Conservation (phyloP, 2,797 vertebrate genomes). For the Microhierax caerulescens region DNA sequence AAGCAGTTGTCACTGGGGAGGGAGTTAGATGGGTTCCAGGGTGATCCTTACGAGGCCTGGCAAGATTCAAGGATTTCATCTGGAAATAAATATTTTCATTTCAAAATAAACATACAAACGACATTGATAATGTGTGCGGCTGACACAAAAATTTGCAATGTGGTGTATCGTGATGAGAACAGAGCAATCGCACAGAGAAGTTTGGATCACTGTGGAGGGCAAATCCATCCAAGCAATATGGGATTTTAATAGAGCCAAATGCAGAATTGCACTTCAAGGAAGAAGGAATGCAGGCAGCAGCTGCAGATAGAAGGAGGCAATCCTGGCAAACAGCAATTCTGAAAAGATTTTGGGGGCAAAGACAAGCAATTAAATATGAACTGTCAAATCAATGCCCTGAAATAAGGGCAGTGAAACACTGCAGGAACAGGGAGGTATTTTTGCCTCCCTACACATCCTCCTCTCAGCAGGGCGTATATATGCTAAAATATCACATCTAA, state of each 20-base stretch:
- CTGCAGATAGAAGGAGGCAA: conserved; percentile 5
- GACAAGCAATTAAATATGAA: conserved; percentile 33
- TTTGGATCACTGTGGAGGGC: conserved; percentile 23
- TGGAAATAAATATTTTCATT: conserved; percentile 64
- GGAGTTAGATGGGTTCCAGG: conserved; percentile 39
- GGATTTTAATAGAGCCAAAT: conserved; percentile 40
- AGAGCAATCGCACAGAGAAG: conserved; percentile 16
- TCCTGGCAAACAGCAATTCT: conserved; percentile 24
- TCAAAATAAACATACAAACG: conserved; percentile 28
- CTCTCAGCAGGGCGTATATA: not conserved
- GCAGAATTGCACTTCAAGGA: conserved; percentile 10
- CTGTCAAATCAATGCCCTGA: conserved; percentile 14
- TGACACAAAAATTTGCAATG: conserved; percentile 43
- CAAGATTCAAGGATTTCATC: not conserved
- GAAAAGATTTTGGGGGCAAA: conserved; percentile 7
- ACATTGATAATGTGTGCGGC: conserved; percentile 54
- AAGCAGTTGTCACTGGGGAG: not conserved
- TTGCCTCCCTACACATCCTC: not conserved
- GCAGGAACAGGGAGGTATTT: conserved; percentile 11
- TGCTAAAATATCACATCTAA: not conserved
- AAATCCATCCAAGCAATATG: conserved; percentile 36
- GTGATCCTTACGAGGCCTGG: conserved; percentile 35
- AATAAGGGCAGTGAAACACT: not conserved
- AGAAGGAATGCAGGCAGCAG: conserved; percentile 52
- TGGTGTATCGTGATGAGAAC: conserved; percentile 43